Evolutionary conservation across 1,140 invertebrate species (phyloP), one percentile per base, ranked within the genome.

Genomic region (Ctenoplectra terminalis): DNA sequence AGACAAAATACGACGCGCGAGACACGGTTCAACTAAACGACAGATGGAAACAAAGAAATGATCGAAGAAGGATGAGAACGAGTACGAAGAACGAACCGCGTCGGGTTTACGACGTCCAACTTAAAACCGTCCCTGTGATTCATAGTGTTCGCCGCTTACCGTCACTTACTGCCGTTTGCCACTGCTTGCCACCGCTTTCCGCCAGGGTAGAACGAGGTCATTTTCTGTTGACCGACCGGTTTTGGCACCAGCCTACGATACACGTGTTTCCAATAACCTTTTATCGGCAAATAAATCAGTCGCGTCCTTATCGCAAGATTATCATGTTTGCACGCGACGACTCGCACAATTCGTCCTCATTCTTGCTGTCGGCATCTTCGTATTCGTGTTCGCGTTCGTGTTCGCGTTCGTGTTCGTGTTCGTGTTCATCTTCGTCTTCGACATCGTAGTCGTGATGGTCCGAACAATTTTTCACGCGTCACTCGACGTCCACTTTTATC

Each of bases 241-340:
- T 92, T 91, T 88, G 90, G 87, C 90, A 88, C 70, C 87, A 79
- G 79, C 77, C 70, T 61, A 78, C 58, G 76, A 90, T 91, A 92
- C 90, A 88, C 84, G 85, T 90, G 88, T 90, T 92, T 91, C 88
- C 87, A 90, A 92, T 91, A 90, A 86, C 79, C 87, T 89, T 91
- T 92, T 91, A 92, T 89, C 87, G 85, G 81, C 87, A 82, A 83
- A 91, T 92, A 92, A 92, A 92, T 92, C 90, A 90, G 81, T 79
- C 84, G 78, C 84, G 87, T 82, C 88, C 91, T 91, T 90, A 90
- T 89, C 85, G 79, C 82, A 56, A 85, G 87, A 91, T 91, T 90
- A 91, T 86, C 81, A 90, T 90, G 89, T 90, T 90, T 86, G 85
- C 87, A 84, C 80, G 81, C 80, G 73, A 74, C 77, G 72, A 83